Base-by-base conservation (phyloP, 2,113 vertebrate species). In the Cathartes aura region DNA sequence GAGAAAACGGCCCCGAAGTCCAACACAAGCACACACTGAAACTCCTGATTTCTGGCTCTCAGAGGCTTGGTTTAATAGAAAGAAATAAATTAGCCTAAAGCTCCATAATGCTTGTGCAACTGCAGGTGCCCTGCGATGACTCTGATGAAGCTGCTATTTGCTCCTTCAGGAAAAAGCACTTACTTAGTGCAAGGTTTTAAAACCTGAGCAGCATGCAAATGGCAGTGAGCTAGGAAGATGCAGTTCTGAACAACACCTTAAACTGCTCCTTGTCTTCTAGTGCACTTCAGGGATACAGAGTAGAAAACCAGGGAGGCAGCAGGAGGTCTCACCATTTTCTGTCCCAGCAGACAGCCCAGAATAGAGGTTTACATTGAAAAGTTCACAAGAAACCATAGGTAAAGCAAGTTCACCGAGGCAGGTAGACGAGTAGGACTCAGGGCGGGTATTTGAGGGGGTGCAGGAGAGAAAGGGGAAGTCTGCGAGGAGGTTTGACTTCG, bases 141-240 rank as follows among this genome's bases (percentile, higher is more conserved):
- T 97, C 95, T 90, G 96, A 97, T 90, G 80, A 95, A 98, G 95
- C 89, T 96, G 94, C 79, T 85, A 50, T 94, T 94, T 93, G 84
- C 68, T 96, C 94, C 97, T 97, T 95, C 34, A 91, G 88, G 97
- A 97, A 91, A 50, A 94, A 89, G 12, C 94, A 95, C 91, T 96
- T 96, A 95, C 91, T 96, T 96, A 93, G 93, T 82, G 90, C 76
- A 87, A 96, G 92, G 76, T 94, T 97, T 97, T 93, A 87, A 98
- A 97, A 97, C 93, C 94, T 90, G 93, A 98, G 92, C 94, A 92
- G 97, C 82, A 87, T 97, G 97, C 79, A 96, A 97, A 98, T 93
- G 85, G 97, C 81, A 87, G 60, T 50, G 93, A 96, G 94, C 92
- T 91, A 88, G 94, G 96, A 97, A 83, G 95, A 97, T 78, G 95